Evolutionary conservation across 2,113 vertebrate species (phyloP).

Genomic region (Coreoperca whiteheadi): DNA sequence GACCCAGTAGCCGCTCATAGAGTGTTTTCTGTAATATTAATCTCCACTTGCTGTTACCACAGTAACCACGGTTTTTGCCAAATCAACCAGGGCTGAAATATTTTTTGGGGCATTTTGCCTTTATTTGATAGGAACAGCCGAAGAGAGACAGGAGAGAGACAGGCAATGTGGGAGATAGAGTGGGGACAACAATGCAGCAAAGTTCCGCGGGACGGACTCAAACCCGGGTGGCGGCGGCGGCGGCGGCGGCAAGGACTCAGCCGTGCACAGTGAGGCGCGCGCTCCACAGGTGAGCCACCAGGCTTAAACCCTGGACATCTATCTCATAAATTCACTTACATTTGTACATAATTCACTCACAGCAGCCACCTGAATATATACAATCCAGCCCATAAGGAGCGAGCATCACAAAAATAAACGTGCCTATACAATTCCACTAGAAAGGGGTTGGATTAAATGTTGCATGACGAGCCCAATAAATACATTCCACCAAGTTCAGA

Average conservation of each 20-base stretch:
- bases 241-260: no score
- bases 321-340: neutral
- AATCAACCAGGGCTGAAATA: neutral
- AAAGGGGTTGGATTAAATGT: slow-evolving; percentile 10
- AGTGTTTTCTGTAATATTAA: neutral
- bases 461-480: neutral
- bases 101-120: no score
- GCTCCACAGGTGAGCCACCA: no score
- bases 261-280: no score
- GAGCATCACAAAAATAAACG: neutral
- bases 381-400: neutral
- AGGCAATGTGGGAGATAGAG: no score
- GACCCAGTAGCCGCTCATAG: neutral
- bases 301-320: neutral
- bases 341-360: neutral
- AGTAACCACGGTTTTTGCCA: neutral
- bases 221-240: no score
- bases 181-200: no score
- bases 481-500: neutral
- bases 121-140: no score
- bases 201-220: no score
- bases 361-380: neutral
- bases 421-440: neutral
- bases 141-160: no score
- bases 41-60: neutral